These are phyloP conservation scores for Panopea generosa DNA, from an alignment of 2,888 invertebrate species.

Conservation along the genomic window DNA sequence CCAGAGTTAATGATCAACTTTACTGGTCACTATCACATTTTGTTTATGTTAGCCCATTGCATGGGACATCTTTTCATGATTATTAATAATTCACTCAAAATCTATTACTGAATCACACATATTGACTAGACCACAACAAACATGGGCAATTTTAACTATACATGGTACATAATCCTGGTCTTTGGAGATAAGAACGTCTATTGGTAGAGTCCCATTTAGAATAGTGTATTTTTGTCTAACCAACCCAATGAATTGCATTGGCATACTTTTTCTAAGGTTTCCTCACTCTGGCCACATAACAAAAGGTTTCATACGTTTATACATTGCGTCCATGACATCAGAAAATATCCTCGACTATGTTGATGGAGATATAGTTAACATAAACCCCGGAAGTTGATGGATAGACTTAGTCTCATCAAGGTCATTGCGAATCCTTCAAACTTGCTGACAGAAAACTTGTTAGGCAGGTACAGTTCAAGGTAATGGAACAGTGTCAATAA, in stretches of 20 bases:
- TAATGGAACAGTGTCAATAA: slow-evolving; percentile 2
- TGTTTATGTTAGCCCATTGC: neutral
- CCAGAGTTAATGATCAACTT: too few species aligned
- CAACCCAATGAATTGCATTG: slow-evolving; percentile 49
- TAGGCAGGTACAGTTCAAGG: slow-evolving; percentile 11
- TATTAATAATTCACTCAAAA: slow-evolving; percentile 4
- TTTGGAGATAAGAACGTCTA: slow-evolving; percentile 27
- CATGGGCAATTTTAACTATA: slow-evolving; percentile 50
- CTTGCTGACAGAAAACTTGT: neutral
- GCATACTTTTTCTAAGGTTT: slow-evolving; percentile 16
- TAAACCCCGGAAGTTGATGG: slow-evolving; percentile 15
- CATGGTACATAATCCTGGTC: slow-evolving; percentile 27
- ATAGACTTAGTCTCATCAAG: slow-evolving; percentile 38
- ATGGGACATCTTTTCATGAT: too few species aligned
- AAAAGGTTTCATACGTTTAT: slow-evolving; percentile 26
- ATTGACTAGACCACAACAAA: slow-evolving; percentile 42
- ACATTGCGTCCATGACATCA: slow-evolving; percentile 26
- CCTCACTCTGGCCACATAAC: slow-evolving; percentile 21
- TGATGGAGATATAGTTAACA: slow-evolving; percentile 32
- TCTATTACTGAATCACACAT: slow-evolving; percentile 1
- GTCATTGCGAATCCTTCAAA: slow-evolving; percentile 34
- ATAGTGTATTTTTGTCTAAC: slow-evolving; percentile 56
- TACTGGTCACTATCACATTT: too few species aligned
- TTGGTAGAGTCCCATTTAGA: slow-evolving; percentile 43
- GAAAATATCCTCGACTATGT: slow-evolving; percentile 35